Percentiles rank a stretch among this genome's conserved stretches.
Evolutionary conservation across 2,113 vertebrate genomes (phyloP).

Genomic region (Struthio camelus): DNA sequence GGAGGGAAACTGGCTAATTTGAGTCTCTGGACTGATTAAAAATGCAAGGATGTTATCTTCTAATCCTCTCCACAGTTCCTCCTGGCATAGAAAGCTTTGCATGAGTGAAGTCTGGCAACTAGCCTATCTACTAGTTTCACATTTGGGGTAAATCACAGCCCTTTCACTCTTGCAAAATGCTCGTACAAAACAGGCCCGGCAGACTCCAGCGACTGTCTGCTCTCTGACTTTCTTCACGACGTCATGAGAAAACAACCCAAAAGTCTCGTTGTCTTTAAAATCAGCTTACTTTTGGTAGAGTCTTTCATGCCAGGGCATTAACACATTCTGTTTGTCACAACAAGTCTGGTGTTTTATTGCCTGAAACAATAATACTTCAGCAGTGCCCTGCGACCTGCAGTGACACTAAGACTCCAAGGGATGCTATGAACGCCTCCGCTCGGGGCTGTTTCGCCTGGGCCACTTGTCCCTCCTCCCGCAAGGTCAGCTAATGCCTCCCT

Average conservation of each 20-base stretch:
- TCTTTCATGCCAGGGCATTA: not conserved
- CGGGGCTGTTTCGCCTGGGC: not conserved
- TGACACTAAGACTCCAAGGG: not conserved
- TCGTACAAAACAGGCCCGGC: not conserved
- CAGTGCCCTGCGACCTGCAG: not conserved
- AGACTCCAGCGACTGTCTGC: not conserved
- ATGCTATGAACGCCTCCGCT: not conserved
- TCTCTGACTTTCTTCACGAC: fast-evolving
- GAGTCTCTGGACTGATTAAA: too few species aligned
- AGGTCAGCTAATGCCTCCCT: not conserved
- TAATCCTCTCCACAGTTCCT: not conserved
- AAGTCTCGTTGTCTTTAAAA: not conserved
- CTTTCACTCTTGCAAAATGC: fast-evolving
- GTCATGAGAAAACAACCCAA: fast-evolving
- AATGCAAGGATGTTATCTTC: not conserved
- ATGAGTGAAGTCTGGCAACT: too few species aligned
- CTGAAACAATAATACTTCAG: not conserved
- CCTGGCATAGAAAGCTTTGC: not conserved
- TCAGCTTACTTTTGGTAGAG: not conserved
- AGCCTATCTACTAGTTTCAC: not conserved
- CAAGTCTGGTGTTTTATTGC: not conserved
- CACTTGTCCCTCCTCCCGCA: not conserved
- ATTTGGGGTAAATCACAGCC: not conserved
- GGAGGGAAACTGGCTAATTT: not conserved
- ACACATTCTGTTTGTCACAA: too few species aligned